Evolutionary conservation across 2,888 invertebrate species (phyloP), one percentile per base, ranked within the genome.

Genomic region (Gnatocerus cornutus): DNA sequence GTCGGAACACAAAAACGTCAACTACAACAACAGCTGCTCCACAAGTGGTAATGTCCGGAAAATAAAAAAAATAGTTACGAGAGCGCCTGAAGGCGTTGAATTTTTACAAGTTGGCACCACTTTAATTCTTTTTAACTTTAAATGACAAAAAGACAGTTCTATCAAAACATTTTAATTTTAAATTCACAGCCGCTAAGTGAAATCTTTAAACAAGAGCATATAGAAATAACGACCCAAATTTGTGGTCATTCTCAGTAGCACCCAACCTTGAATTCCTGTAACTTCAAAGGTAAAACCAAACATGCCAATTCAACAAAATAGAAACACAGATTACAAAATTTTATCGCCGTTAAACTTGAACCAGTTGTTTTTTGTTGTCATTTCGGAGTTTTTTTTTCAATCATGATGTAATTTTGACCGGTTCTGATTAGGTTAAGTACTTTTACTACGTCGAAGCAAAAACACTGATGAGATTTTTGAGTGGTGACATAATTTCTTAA

Each of bases 21-120:
- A 82, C 84, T 8, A 83, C 84, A 14, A 81, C 83, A 5, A 80
- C 84, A 10, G 79, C 83, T 41, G 74, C 78, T 37, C 77, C 81
- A 67, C 74, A 78, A 16, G 72, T 72, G 76, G 80, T 80, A 76
- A 74, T 21, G 1, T 21, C 4, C 21, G 4, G 1, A 1, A 21
- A 21, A 21, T 21, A 21, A 21, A 21, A 21, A 21, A 21, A 21
- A 21, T 3, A 21, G 21, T 21, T 4, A 3, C 21, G 1, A 21
- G 21, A 21, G 21, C 2, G 2, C 21, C 4, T 21, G 21, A 1
- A 21, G 21, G 21, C n/a, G n/a, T n/a, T n/a, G n/a, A n/a, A n/a
- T 21, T 21, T 21, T 21, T 4, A 21, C 21, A 21, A 3, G 21
- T 21, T 21, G 21, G 21, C 4, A 21, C 2, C 21, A 3, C 21